Evolutionary conservation across 2,888 invertebrate genomes (phyloP), one percentile per base, ranked within the genome.

Genomic region (Formica aserva): DNA sequence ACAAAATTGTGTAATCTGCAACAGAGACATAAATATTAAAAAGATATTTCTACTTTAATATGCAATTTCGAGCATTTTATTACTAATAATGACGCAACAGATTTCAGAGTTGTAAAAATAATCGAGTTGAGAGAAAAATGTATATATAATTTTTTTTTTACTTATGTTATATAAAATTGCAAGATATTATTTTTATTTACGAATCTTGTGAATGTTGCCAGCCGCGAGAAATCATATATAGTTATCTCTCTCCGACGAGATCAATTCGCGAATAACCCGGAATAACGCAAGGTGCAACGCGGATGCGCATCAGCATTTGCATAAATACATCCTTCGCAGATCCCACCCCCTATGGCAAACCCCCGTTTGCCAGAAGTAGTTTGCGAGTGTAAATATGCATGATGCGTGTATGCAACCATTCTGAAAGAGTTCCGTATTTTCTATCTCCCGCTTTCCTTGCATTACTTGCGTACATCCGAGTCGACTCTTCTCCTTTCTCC

Each of bases 311-410:
- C 15, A 41, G 67, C 60, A 88, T 90, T 90, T 89, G 85, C 89
- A 90, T 88, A 90, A 90, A 90, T 87, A 89, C 87, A 86, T 77
- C 81, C 69, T 84, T 83, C 82, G 76, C 38, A 32, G 66, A 81
- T 60, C 3, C 18, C 48, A 15, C 35, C 3, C 15, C 52, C 8
- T 1, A 8, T 52, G 1, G 8, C n/a, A 8, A 52, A 52, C n/a
- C 8, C 69, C 62, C 26, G 77, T 62, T 83, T 63, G 60, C 35
- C 8, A 26, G 55, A 38, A 45, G 85, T 76, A 88, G 85, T 87
- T 90, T 90, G 90, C 85, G 90, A 89, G 90, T 83, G 90, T 91
- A 91, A 91, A 91, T 91, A 91, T 90, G 89, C 86, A 91, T 91
- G 89, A 91, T 85, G 85, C 89, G 87, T 87, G 84, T 84, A 52